Evolutionary conservation across 2,888 invertebrate species (phyloP).

Genomic region (Tryphoninae sp.): DNA sequence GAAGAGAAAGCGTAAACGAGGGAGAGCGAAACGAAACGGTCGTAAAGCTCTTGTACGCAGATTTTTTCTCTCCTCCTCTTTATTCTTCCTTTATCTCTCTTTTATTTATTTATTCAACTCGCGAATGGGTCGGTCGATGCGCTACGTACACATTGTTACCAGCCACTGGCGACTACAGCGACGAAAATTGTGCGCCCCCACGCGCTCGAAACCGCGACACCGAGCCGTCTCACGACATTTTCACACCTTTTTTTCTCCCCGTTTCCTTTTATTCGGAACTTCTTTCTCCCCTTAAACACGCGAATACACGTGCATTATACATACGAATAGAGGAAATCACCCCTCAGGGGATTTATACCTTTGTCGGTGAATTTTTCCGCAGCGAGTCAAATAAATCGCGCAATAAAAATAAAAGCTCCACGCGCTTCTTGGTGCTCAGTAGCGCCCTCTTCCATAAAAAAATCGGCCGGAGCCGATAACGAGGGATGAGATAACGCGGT

Average conservation of each 20-base stretch:
- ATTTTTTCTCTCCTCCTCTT: constrained; percentile 6
- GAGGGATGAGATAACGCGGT: too few species aligned
- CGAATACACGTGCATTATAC: background rate
- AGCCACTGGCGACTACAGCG: constrained; percentile 38
- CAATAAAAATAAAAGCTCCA: constrained; percentile 31
- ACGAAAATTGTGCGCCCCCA: constrained; percentile 14
- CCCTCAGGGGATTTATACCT: constrained; percentile 6
- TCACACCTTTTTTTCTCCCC: constrained; percentile 10
- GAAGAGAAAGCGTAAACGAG: background rate
- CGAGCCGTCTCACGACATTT: constrained; percentile 1
- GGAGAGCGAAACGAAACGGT: constrained; percentile 8
- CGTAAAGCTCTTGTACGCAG: constrained; percentile 33
- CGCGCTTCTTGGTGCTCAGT: constrained; percentile 2
- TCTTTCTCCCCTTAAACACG: background rate
- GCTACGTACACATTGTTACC: constrained; percentile 47
- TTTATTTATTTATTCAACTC: constrained; percentile 51
- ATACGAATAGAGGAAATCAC: background rate
- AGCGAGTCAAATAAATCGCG: constrained; percentile 30
- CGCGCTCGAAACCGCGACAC: constrained; percentile 4
- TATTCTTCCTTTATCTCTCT: constrained; percentile 7
- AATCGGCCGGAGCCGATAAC: background rate
- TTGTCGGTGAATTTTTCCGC: constrained; percentile 38
- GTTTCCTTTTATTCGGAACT: background rate
- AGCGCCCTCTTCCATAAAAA: background rate
- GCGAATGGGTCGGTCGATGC: constrained; percentile 10